Base-by-base conservation (phyloP, 2,888 invertebrate genomes). In the Dolichomitus sp. region DNA sequence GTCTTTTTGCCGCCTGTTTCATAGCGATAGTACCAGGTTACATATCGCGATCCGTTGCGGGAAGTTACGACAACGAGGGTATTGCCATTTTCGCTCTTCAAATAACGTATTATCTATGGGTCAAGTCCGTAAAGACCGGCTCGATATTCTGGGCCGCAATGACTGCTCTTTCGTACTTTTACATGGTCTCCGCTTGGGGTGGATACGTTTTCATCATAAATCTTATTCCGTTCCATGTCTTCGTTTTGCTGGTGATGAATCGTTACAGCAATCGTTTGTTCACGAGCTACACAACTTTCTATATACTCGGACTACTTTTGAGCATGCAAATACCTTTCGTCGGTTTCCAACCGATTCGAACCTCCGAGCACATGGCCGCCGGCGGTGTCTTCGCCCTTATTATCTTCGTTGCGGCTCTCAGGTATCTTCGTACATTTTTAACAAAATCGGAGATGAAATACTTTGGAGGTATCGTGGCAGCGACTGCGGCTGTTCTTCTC, bases 171-270 rank as follows among this genome's bases (percentile, higher is more conserved):
- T 98, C 99, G 0, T 99, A 99, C 94, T 99, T 99, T 94, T 99
- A 99, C 94, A 99, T 99, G 99, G 99, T 99, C 2, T 99, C 99
- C 84, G 99, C 99, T 87, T 99, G 99, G 99, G 99, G 99, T 88
- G 99, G 99, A 85, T 99, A 99, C 93, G 99, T 99, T 52, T 99
- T 99, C 94, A 99, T 99, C 90, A 99, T 99, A 92, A 99, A 99
- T 94, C 95, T 99, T 91, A 99, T 99, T 87, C 99, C 99, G 0
- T 95, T 99, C 12, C 99, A 99, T 92, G 99, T 99, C 4, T 99
- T 99, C 94, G 97, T 97, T 2, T 95, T 99, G 52, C 95, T 99
- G 59, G 94, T 99, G 61, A 99, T 99, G 98, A 99, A 99, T 52
- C 95, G 99, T 73, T 99, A 97, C 94, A 99, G 99, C 0, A 97